phyloP scores from a whole-genome alignment of 1,140 invertebrate species.

The Drosophila fuyamai region DNA sequence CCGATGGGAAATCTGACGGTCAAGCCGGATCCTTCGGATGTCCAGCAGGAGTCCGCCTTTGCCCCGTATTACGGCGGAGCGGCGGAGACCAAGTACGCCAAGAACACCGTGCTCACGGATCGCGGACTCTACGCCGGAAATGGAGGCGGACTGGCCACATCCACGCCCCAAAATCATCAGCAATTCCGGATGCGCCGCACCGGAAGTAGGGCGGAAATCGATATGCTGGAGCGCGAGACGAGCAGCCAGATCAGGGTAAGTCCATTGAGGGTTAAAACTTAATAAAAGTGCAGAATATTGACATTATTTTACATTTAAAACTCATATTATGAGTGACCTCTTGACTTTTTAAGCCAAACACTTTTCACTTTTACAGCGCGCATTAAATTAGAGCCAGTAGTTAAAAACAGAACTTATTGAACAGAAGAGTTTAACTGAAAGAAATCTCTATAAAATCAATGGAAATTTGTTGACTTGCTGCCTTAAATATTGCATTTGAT shows the following conservation, averaged over 20 bases:
- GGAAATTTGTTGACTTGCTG: no score
- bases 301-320: background rate
- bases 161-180: constrained; percentile 66
- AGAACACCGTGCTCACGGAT: constrained; percentile 76
- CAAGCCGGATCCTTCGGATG: constrained; percentile 80
- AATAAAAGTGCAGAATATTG: background rate
- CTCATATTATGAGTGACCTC: background rate
- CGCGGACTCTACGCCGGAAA: constrained; percentile 53
- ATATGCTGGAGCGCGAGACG: constrained; percentile 82
- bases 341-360: no score
- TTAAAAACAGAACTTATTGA: no score
- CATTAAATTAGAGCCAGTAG: no score
- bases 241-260: constrained; percentile 83
- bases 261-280: constrained; percentile 9
- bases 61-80: constrained; percentile 75
- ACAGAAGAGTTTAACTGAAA: no score
- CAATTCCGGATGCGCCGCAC: constrained; percentile 71
- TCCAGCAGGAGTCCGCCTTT: constrained; percentile 65
- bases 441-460: no score
- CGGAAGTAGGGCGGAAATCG: constrained; percentile 82
- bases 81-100: constrained; percentile 78
- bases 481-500: no score
- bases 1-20: constrained; percentile 81
- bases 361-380: no score
- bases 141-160: constrained; percentile 50